Evolutionary conservation across 64 coral and sea anemone genomes (phyloP).

Genomic region (Pocillopora verrucosa): DNA sequence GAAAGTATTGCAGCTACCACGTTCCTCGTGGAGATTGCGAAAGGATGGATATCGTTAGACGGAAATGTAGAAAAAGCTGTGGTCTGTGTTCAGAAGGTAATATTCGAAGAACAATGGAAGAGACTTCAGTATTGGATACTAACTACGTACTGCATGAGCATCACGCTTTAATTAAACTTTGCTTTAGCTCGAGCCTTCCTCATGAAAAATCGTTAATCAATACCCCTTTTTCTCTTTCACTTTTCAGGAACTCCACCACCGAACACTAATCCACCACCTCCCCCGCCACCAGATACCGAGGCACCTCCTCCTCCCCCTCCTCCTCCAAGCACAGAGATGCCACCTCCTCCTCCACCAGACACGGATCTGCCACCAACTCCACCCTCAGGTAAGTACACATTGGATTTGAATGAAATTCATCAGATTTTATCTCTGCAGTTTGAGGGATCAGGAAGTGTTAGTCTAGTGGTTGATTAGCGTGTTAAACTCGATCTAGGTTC

Average conservation of each 20-base stretch:
- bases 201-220: not conserved
- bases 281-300: not conserved
- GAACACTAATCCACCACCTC: not conserved
- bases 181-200: not conserved
- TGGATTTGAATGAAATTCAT: too few relatives aligned
- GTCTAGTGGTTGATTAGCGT: too few relatives aligned
- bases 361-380: too few relatives aligned
- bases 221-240: not conserved
- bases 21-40: slow-evolving; percentile 57
- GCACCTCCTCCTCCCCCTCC: not conserved
- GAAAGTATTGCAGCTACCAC: slow-evolving; percentile 49
- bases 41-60: slow-evolving; percentile 43
- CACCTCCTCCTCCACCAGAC: not conserved
- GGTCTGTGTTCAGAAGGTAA: slow-evolving; percentile 31
- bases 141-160: not conserved
- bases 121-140: not conserved
- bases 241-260: slow-evolving; percentile 9
- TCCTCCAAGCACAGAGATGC: not conserved
- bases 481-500: too few relatives aligned
- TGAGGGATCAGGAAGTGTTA: too few relatives aligned
- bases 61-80: slow-evolving; percentile 69
- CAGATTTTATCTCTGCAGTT: too few relatives aligned
- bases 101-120: not conserved
- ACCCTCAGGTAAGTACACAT: not conserved
- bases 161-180: not conserved